phyloP scores from a whole-genome alignment of 2,888 invertebrate species.

The Pristionchus mayeri region DNA sequence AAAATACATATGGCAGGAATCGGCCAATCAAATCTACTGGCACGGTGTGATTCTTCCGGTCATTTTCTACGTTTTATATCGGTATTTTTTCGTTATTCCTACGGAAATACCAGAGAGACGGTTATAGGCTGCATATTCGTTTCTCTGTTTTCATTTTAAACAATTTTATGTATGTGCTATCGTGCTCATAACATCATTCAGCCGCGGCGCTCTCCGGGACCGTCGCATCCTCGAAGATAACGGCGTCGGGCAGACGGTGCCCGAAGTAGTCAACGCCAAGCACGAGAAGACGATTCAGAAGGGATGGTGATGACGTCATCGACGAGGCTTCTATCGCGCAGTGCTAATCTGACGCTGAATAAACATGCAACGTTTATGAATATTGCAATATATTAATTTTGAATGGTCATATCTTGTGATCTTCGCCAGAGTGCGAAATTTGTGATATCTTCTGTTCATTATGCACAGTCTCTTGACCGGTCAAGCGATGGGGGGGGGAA shows the following conservation, averaged over 20 bases:
- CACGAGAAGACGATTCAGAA: constrained; percentile 17
- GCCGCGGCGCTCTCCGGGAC: not conserved
- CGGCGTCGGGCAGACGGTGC: not conserved
- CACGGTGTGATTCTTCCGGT: not conserved
- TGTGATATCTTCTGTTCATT: too few species aligned
- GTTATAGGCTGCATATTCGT: too few species aligned
- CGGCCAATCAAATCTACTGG: constrained; percentile 11
- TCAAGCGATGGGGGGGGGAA: not conserved
- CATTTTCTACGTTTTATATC: not conserved
- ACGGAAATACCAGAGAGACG: too few species aligned
- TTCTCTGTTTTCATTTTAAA: not conserved
- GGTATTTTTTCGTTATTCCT: not conserved
- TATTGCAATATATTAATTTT: not conserved
- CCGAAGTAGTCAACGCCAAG: not conserved
- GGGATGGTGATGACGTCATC: constrained; percentile 1
- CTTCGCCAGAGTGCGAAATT: too few species aligned
- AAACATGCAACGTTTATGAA: too few species aligned
- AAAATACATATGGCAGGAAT: too few species aligned
- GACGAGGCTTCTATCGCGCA: too few species aligned
- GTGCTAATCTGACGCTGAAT: too few species aligned
- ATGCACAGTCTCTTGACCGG: too few species aligned
- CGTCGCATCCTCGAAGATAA: not conserved
- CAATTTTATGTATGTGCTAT: not conserved
- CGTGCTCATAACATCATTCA: not conserved
- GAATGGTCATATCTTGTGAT: not conserved